Conservation (phyloP, 2,113 vertebrate species). For the Anhinga anhinga region DNA sequence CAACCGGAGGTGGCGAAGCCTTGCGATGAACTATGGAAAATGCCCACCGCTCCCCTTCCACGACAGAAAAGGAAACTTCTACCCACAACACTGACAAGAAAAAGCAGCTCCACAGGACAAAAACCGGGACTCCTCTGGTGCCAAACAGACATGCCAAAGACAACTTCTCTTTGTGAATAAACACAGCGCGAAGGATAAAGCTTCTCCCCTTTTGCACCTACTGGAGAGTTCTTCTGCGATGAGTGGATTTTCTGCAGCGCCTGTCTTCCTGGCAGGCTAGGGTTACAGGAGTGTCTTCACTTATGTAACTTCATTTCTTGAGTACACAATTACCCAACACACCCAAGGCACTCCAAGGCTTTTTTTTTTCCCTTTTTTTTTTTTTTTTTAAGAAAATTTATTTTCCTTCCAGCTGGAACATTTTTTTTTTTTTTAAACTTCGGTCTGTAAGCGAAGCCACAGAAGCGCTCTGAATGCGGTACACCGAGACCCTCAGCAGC, state of each 20-base stretch:
- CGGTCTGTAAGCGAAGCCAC: not conserved
- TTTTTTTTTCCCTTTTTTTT: not conserved
- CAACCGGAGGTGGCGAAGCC: rapidly evolving
- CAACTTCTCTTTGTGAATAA: not conserved
- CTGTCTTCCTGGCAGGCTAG: not conserved
- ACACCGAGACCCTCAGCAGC: not conserved
- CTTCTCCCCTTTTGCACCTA: not conserved
- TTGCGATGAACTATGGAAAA: not conserved
- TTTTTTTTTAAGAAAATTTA: not conserved
- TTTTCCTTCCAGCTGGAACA: not conserved
- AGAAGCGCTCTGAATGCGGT: rapidly evolving
- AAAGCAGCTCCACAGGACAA: not conserved
- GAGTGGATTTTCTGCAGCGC: not conserved
- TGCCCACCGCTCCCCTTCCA: not conserved
- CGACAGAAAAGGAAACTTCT: not conserved
- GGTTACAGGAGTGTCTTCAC: constrained; percentile 45
- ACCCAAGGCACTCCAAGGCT: constrained; percentile 10
- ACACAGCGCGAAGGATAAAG: not conserved
- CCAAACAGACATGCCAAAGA: constrained; percentile 7
- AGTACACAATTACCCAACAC: constrained; percentile 50
- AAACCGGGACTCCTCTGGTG: not conserved
- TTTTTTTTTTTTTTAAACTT: not conserved
- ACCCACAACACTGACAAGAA: not conserved
- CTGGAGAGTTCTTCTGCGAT: not conserved
- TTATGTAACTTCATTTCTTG: constrained; percentile 49